phyloP scores from a whole-genome alignment of 1,140 invertebrate species.

The Zaprionus africanus region DNA sequence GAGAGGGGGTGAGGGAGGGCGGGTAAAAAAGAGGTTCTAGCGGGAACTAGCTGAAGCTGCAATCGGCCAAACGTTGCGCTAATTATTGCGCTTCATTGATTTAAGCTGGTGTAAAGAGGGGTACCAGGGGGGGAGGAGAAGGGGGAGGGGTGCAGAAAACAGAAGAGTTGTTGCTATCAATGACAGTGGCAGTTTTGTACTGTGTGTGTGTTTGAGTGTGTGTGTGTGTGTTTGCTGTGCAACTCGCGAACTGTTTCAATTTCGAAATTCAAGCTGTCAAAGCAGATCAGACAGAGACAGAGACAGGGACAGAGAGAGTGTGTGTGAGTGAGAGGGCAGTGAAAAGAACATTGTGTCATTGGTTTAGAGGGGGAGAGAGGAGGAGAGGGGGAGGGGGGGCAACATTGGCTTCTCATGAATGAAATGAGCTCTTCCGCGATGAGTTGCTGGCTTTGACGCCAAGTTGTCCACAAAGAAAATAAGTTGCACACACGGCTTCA shows the following conservation, averaged over 20 bases:
- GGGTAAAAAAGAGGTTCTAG: neutral
- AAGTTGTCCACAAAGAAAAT: constrained; percentile 5
- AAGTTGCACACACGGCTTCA: constrained; percentile 1
- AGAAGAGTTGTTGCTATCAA: constrained; percentile 51
- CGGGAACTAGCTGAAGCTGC: constrained; percentile 18
- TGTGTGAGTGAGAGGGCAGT: neutral
- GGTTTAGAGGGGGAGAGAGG: neutral
- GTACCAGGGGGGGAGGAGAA: neutral
- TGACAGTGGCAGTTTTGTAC: constrained; percentile 56
- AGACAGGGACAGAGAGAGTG: too few relatives aligned
- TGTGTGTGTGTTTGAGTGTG: constrained; percentile 3
- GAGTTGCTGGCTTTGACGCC: constrained; percentile 14
- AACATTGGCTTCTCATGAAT: constrained; percentile 58
- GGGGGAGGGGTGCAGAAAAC: neutral
- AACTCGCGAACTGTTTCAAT: constrained; percentile 54
- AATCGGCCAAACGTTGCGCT: constrained; percentile 58
- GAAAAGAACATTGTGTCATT: neutral
- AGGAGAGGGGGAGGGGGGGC: neutral
- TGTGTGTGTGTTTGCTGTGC: constrained; percentile 12
- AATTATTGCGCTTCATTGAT: constrained; percentile 79
- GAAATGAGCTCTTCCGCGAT: constrained; percentile 58
- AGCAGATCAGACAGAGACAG: neutral
- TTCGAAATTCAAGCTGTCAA: constrained; percentile 59
- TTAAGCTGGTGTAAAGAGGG: constrained; percentile 24
- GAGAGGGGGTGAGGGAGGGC: neutral